These are phyloP conservation scores for Seira sanloemensis DNA, from an alignment of 2,888 invertebrate genomes.

Conservation along the genomic window DNA sequence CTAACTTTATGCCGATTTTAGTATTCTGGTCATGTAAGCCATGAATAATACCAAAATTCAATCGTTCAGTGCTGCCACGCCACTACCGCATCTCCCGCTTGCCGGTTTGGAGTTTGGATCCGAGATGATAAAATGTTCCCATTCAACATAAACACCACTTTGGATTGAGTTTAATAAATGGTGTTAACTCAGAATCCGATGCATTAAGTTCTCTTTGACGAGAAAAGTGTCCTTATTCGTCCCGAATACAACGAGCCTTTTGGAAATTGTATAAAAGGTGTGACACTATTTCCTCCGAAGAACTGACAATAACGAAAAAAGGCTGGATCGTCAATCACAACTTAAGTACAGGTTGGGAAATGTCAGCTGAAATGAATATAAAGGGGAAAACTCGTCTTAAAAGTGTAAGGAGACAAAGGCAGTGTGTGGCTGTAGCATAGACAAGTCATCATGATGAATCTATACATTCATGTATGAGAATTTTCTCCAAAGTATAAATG, in stretches of 20 bases:
- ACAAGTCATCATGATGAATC: too few species aligned
- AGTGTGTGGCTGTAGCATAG: too few species aligned
- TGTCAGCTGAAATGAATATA: slow-evolving; percentile 44
- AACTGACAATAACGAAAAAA: neutral
- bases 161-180: too few species aligned
- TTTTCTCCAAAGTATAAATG: neutral
- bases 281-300: neutral
- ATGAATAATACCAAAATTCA: neutral
- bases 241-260: too few species aligned
- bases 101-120: too few species aligned
- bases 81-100: too few species aligned
- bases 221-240: too few species aligned
- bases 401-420: neutral
- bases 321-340: slow-evolving; percentile 34
- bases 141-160: too few species aligned
- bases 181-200: too few species aligned
- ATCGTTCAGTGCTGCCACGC: too few species aligned
- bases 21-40: neutral
- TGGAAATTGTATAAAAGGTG: neutral
- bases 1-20: neutral
- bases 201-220: too few species aligned
- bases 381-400: neutral
- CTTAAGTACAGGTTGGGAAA: slow-evolving; percentile 29
- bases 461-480: neutral
- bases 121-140: too few species aligned